Evolutionary conservation across 2,888 invertebrate genomes (phyloP).

Genomic region (Ctenicera cuprea): DNA sequence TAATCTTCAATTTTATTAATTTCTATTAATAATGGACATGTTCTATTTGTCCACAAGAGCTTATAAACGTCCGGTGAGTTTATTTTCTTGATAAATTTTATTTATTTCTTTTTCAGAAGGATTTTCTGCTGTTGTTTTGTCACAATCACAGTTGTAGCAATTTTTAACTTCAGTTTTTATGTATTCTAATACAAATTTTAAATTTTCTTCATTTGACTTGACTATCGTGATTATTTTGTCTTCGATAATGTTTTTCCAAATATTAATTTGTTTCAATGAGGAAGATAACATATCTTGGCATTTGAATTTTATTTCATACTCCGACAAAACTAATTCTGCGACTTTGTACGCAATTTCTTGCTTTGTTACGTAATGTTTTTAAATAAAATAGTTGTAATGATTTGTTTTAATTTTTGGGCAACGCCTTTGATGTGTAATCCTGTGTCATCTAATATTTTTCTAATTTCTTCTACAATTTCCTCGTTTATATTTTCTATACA

Average conservation of each 20-base stretch:
- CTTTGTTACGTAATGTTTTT: neutral
- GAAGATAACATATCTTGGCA: neutral
- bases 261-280: neutral
- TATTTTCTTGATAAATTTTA: neutral
- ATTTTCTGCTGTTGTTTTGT: too few species aligned
- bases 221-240: neutral
- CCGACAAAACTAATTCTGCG: neutral
- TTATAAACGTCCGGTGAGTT: neutral
- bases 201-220: neutral
- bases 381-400: neutral
- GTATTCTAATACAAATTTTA: neutral
- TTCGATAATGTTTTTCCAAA: neutral
- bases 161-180: neutral
- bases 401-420: neutral
- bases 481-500: neutral
- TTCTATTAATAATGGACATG: neutral
- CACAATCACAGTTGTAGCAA: neutral
- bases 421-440: neutral
- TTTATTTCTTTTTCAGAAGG: too few species aligned
- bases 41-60: conserved; percentile 1
- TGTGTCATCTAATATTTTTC: neutral
- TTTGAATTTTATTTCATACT: neutral
- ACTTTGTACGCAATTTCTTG: neutral
- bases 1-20: neutral
- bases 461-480: neutral